Conservation (phyloP, 2,888 invertebrate species). For the Himalopsyche tibetana region DNA sequence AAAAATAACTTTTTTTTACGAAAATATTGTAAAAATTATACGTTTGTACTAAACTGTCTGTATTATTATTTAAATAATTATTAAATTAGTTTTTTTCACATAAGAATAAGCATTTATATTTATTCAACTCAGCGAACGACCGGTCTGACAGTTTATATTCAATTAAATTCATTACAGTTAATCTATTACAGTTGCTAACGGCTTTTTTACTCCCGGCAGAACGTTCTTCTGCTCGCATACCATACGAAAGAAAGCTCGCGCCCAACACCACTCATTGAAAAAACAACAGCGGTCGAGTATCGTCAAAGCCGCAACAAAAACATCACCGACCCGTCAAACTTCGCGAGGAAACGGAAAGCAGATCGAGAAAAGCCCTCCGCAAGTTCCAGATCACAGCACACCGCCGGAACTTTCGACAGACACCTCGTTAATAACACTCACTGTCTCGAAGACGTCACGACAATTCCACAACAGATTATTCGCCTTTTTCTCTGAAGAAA, state of each 20-base stretch:
- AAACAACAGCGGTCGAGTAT: conserved; percentile 4
- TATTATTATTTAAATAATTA: no score
- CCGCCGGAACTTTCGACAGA: conserved; percentile 27
- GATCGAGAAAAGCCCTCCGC: conserved; percentile 2
- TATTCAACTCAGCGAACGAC: background rate
- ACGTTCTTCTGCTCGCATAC: conserved; percentile 52
- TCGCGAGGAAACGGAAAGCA: background rate
- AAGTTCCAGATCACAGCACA: background rate
- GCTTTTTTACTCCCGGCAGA: conserved; percentile 49
- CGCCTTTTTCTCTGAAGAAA: conserved; percentile 18
- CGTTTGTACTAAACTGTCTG: no score
- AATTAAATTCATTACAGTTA: background rate
- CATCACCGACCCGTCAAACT: background rate
- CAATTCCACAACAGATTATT: background rate
- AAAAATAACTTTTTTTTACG: no score
- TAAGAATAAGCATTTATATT: no score
- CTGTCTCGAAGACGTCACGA: background rate
- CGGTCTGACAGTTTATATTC: background rate
- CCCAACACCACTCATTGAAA: background rate
- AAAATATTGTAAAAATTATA: no score
- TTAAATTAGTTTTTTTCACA: no score
- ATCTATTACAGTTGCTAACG: conserved; percentile 17
- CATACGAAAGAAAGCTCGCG: conserved; percentile 34
- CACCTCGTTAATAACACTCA: conserved; percentile 36
- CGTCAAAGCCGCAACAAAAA: conserved; percentile 3